Evolutionary conservation across 2,113 vertebrate genomes (phyloP).

Genomic region (Odobenus rosmarus): DNA sequence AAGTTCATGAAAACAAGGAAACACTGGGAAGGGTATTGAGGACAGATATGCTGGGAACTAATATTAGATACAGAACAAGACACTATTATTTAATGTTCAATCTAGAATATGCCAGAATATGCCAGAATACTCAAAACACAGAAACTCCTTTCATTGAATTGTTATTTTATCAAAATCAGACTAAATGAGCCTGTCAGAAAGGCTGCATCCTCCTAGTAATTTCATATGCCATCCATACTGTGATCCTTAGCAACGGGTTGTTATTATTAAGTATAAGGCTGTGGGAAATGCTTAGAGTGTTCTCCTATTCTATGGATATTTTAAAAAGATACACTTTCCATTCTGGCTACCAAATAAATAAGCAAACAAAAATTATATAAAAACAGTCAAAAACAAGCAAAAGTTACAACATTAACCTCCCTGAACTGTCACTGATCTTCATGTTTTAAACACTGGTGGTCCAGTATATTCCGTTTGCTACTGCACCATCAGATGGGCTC

Average conservation of each 20-base stretch:
- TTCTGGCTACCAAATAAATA: not conserved
- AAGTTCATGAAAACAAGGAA: not conserved
- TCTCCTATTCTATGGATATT: not conserved
- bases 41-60: not conserved
- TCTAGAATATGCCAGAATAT: slow-evolving; percentile 1
- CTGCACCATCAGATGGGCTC: not conserved
- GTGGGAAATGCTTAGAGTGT: not conserved
- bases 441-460: not conserved
- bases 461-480: not conserved
- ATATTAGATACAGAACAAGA: not conserved
- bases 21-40: not conserved
- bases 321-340: not conserved
- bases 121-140: not conserved
- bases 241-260: not conserved
- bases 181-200: slow-evolving; percentile 22
- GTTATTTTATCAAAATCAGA: slow-evolving; percentile 55
- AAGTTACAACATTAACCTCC: not conserved
- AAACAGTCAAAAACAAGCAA: not conserved
- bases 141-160: slow-evolving; percentile 33
- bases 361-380: slow-evolving; percentile 28
- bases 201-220: not conserved
- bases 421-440: not conserved
- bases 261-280: not conserved
- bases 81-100: not conserved
- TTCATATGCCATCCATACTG: not conserved